phyloP scores from a whole-genome alignment of 2,888 invertebrate genomes.

The Drosophila percnosoma region DNA sequence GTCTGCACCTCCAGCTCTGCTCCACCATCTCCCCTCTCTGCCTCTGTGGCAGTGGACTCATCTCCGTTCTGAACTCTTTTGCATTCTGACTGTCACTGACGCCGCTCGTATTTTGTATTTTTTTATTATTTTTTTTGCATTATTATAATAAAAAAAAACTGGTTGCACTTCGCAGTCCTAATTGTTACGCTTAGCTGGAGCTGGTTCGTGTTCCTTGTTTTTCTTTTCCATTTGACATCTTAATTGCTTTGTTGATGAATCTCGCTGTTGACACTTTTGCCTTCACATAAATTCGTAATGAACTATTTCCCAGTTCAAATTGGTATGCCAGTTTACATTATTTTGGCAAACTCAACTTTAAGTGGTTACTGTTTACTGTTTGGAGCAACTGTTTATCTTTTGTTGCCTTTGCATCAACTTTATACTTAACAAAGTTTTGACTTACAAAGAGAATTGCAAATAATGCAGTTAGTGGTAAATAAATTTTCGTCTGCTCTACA shows the following conservation, averaged over 20 bases:
- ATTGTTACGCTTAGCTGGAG: slow-evolving; percentile 2
- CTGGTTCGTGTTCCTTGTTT: slow-evolving; percentile 34
- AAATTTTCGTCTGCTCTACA: background rate
- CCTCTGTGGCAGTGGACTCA: background rate
- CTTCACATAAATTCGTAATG: slow-evolving; percentile 65
- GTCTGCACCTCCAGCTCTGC: slow-evolving; percentile 14
- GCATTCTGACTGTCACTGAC: slow-evolving; percentile 31
- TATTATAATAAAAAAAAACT: slow-evolving; percentile 41
- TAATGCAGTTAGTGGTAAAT: background rate
- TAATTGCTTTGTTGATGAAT: slow-evolving; percentile 75
- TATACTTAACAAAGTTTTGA: background rate
- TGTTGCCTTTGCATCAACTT: background rate
- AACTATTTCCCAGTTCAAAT: slow-evolving; percentile 30
- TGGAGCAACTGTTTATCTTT: background rate
- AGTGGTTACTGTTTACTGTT: background rate
- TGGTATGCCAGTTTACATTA: slow-evolving; percentile 2
- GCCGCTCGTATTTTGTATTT: slow-evolving; percentile 6
- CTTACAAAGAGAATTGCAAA: background rate
- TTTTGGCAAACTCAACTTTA: background rate
- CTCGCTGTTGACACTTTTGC: slow-evolving; percentile 74
- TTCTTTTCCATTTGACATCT: slow-evolving; percentile 58
- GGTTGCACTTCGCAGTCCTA: slow-evolving; percentile 23
- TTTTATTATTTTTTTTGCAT: slow-evolving; percentile 64
- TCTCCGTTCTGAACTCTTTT: slow-evolving; percentile 4
- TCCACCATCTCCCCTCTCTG: background rate